These are phyloP conservation scores for Nibea albiflora DNA, from an alignment of 2,113 vertebrate genomes.

Conservation along the genomic window DNA sequence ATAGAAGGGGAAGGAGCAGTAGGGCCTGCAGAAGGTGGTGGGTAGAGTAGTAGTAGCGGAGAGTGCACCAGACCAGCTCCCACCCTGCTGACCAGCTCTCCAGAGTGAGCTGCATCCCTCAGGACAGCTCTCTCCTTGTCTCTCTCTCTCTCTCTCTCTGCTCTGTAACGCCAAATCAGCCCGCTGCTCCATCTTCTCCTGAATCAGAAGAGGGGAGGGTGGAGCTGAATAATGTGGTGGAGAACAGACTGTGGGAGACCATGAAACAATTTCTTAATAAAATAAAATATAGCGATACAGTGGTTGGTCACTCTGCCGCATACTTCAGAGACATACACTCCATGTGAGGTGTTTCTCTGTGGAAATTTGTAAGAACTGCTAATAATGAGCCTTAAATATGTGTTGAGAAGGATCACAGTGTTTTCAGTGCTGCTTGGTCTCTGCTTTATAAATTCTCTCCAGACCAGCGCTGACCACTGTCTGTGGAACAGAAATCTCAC, in stretches of 20 bases:
- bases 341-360: neutral
- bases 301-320: too few relatives aligned
- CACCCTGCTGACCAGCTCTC: neutral
- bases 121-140: neutral
- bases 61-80: neutral
- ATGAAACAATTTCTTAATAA: neutral
- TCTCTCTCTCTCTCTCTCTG: too few relatives aligned
- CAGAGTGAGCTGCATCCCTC: neutral
- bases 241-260: neutral
- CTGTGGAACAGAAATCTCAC: neutral
- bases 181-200: neutral
- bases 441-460: neutral
- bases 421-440: neutral
- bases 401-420: neutral
- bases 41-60: neutral
- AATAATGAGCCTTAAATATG: neutral
- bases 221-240: neutral
- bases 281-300: neutral
- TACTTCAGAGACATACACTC: neutral
- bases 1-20: neutral
- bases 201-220: neutral
- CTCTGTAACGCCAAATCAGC: too few relatives aligned
- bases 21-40: neutral
- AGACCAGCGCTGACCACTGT: neutral
- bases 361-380: neutral